A percentile compares a stretch with the other conserved stretches of the same genome.
These are phyloP conservation scores for Molorchus minor DNA, from an alignment of 2,888 invertebrate genomes.

Conservation along the genomic window DNA sequence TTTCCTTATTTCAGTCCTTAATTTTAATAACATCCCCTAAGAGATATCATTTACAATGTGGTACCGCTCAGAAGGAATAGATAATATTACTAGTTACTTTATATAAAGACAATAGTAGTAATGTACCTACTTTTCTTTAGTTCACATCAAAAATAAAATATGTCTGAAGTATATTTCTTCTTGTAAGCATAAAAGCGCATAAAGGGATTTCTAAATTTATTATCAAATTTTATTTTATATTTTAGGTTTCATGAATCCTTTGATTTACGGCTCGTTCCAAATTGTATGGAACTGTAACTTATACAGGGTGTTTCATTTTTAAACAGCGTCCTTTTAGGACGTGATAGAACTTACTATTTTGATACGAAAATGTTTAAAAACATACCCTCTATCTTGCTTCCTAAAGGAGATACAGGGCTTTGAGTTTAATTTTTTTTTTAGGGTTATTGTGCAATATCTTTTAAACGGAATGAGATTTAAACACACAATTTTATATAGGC, in stretches of 20 bases:
- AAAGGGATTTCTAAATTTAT: constrained; percentile 23
- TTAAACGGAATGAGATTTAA: too few species aligned
- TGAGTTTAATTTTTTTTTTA: too few species aligned
- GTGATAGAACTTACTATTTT: too few species aligned
- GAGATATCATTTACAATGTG: constrained; percentile 32
- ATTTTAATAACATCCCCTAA: constrained; percentile 40
- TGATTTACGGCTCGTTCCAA: constrained; percentile 6
- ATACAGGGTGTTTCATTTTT: too few species aligned
- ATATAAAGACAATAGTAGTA: constrained; percentile 52
- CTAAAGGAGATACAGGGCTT: too few species aligned
- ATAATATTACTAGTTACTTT: constrained; percentile 39
- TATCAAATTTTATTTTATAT: constrained; percentile 19
- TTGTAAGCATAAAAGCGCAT: constrained; percentile 15
- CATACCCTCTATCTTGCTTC: too few species aligned
- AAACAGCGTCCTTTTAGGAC: too few species aligned
- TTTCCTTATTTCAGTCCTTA: constrained; percentile 35
- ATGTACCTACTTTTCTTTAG: constrained; percentile 56
- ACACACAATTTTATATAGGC: too few species aligned
- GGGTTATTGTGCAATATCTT: too few species aligned
- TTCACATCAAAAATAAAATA: constrained; percentile 56
- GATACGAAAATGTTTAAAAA: too few species aligned
- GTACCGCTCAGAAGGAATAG: constrained; percentile 21
- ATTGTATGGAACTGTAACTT: too few species aligned
- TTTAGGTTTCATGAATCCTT: constrained; percentile 1
- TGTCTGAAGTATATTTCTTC: constrained; percentile 37